Evolutionary conservation across 2,888 invertebrate genomes (phyloP).

Genomic region (Mythimna impura): DNA sequence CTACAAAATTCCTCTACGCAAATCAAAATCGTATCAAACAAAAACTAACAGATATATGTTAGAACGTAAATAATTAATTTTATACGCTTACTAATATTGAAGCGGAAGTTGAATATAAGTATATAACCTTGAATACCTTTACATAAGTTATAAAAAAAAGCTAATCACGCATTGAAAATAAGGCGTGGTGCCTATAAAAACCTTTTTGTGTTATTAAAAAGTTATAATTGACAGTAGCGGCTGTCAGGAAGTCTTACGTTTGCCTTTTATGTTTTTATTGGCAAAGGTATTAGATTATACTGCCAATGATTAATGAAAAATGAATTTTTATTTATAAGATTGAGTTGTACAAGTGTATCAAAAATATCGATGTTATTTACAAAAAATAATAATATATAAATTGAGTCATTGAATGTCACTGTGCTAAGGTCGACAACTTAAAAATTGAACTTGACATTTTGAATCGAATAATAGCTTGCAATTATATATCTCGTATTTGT

Average conservation of each 20-base stretch:
- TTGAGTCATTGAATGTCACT: constrained; percentile 61
- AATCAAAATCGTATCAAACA: neutral
- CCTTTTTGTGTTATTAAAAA: constrained; percentile 51
- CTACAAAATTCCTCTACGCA: neutral
- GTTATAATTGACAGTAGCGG: constrained; percentile 48
- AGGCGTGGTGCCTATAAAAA: constrained; percentile 60
- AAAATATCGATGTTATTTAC: constrained; percentile 34
- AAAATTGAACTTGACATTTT: constrained; percentile 64
- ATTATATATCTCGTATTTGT: constrained; percentile 60
- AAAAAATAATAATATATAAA: constrained; percentile 19
- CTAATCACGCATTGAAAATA: constrained; percentile 42
- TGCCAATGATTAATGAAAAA: constrained; percentile 28
- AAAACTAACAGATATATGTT: constrained; percentile 41
- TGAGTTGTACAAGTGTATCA: constrained; percentile 27
- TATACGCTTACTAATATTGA: constrained; percentile 39
- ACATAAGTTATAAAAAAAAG: constrained; percentile 47
- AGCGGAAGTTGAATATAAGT: constrained; percentile 61
- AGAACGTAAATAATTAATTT: constrained; percentile 62
- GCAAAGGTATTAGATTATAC: constrained; percentile 35
- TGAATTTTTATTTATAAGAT: constrained; percentile 15
- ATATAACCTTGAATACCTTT: constrained; percentile 53
- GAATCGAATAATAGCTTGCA: constrained; percentile 37
- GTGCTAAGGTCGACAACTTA: constrained; percentile 67
- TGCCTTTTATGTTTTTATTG: constrained; percentile 37
- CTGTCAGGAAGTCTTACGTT: constrained; percentile 54